Evolutionary conservation across 2,797 vertebrate species (phyloP).

Genomic region (Sebastes paucispinis): DNA sequence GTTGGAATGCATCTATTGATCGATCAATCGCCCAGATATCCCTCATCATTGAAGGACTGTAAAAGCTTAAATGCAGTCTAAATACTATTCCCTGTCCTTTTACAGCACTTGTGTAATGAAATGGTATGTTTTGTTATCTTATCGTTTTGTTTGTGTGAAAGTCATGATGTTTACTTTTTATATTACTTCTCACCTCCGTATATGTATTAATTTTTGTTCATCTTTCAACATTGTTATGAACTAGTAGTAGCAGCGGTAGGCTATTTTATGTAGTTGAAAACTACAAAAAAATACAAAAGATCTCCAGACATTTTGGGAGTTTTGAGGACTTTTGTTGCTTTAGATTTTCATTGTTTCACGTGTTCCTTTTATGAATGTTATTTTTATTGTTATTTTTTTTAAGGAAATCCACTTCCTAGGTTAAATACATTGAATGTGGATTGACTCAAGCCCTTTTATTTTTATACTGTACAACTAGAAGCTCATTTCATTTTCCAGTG

Average conservation of each 20-base stretch:
- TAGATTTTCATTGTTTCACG: slow-evolving; percentile 32
- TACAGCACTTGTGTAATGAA: slow-evolving; percentile 88
- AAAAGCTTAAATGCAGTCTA: slow-evolving; percentile 26
- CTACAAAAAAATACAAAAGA: slow-evolving; percentile 20
- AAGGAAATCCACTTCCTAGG: slow-evolving; percentile 44
- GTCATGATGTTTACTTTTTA: slow-evolving; percentile 88
- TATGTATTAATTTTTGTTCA: slow-evolving; percentile 48
- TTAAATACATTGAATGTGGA: slow-evolving; percentile 53
- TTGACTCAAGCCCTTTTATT: slow-evolving; percentile 52
- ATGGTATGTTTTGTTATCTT: slow-evolving; percentile 78
- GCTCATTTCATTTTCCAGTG: slow-evolving; percentile 46
- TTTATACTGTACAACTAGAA: slow-evolving; percentile 53
- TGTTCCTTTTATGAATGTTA: slow-evolving; percentile 43
- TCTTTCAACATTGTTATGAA: slow-evolving; percentile 50
- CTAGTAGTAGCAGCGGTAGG: slow-evolving; percentile 42
- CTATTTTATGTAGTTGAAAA: slow-evolving; percentile 35
- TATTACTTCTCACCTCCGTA: slow-evolving; percentile 64
- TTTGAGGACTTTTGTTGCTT: slow-evolving; percentile 52
- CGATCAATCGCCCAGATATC: slow-evolving; percentile 28
- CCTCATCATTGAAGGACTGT: slow-evolving; percentile 37
- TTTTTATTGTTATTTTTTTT: slow-evolving; percentile 32
- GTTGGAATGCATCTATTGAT: background rate
- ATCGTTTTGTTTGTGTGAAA: slow-evolving; percentile 80
- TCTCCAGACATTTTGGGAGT: slow-evolving; percentile 41
- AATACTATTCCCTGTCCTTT: slow-evolving; percentile 56